A percentile compares a stretch with the other conserved stretches of the same genome.
phyloP scores from a whole-genome alignment of 2,797 vertebrate genomes.

The Propithecus deckenii region DNA sequence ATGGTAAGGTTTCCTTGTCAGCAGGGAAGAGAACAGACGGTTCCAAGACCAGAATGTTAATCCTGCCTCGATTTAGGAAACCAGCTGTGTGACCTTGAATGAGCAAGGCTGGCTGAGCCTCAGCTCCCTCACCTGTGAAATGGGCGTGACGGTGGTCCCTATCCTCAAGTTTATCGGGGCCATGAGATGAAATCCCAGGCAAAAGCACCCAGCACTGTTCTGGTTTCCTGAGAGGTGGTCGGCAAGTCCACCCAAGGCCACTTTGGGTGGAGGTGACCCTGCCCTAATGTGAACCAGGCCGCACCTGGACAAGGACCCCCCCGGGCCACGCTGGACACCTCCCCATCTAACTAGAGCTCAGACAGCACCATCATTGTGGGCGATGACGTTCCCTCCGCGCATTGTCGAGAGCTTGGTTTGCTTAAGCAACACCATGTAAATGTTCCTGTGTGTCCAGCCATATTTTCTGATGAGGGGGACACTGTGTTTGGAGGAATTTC shows the following conservation, averaged over 20 bases:
- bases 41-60: neutral
- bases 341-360: too few species aligned
- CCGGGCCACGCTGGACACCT: neutral
- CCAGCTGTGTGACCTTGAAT: neutral
- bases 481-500: neutral
- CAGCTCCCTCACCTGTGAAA: neutral
- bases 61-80: neutral
- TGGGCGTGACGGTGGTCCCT: neutral
- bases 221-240: accelerated
- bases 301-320: too few species aligned
- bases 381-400: neutral
- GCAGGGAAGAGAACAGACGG: neutral
- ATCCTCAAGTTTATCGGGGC: neutral
- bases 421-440: neutral
- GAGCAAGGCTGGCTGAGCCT: neutral
- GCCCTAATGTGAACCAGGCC: neutral
- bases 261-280: accelerated
- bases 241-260: neutral
- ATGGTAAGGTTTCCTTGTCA: neutral
- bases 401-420: accelerated
- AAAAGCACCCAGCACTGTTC: neutral
- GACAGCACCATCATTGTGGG: accelerated
- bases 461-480: neutral
- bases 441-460: neutral
- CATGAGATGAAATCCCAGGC: neutral